Evolutionary conservation across 2,113 vertebrate species (phyloP).

Genomic region (Eleginops maclovinus): DNA sequence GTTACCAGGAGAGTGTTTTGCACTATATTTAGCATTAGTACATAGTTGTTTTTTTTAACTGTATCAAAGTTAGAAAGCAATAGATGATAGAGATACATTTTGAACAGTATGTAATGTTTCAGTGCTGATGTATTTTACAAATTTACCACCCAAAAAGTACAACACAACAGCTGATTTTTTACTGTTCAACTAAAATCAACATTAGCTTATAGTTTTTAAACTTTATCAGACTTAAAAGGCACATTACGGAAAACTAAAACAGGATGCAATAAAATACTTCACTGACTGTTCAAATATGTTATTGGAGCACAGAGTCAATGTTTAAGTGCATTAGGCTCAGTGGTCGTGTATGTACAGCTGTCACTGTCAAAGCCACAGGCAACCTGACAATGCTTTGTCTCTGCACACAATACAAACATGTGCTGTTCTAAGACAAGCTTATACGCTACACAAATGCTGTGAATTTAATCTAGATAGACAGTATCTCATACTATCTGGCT

Average conservation of each 20-base stretch:
- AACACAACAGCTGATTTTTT: slow-evolving; percentile 22
- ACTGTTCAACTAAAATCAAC: not conserved
- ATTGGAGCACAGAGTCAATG: slow-evolving; percentile 72
- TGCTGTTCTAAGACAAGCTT: slow-evolving; percentile 84
- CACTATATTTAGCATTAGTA: slow-evolving; percentile 45
- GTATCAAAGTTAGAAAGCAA: slow-evolving; percentile 20
- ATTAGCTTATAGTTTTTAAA: slow-evolving; percentile 42
- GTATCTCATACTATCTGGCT: slow-evolving; percentile 82
- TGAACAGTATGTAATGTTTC: not conserved
- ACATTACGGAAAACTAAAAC: slow-evolving; percentile 52
- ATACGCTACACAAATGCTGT: slow-evolving; percentile 74
- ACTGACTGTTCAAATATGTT: slow-evolving; percentile 73
- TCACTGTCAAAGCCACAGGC: slow-evolving; percentile 81
- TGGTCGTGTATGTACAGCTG: slow-evolving; percentile 85
- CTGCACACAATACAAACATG: slow-evolving; percentile 83
- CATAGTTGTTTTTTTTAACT: slow-evolving; percentile 45
- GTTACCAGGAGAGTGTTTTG: slow-evolving; percentile 27
- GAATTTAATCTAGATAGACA: slow-evolving; percentile 83
- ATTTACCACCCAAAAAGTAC: not conserved
- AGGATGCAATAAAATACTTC: slow-evolving; percentile 72
- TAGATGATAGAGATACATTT: slow-evolving; percentile 13
- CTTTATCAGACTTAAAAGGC: slow-evolving; percentile 22
- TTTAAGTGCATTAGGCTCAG: slow-evolving; percentile 80
- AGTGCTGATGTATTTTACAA: slow-evolving; percentile 14
- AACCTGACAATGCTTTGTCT: slow-evolving; percentile 83